These are phyloP conservation scores for Hirundo rustica DNA, from an alignment of 2,797 vertebrate genomes.

Conservation along the genomic window DNA sequence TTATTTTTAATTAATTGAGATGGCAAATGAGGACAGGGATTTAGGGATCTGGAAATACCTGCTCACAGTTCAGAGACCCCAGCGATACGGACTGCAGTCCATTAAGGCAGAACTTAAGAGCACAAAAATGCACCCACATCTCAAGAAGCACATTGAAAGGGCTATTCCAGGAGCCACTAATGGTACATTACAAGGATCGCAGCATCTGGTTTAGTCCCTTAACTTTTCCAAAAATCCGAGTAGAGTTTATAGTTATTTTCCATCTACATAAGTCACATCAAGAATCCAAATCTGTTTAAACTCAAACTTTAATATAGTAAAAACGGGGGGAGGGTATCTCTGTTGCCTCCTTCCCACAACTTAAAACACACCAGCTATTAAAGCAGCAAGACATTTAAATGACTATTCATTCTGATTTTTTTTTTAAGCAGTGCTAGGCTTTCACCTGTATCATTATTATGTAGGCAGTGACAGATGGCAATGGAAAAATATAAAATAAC, in stretches of 20 bases:
- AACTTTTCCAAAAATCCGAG: background rate
- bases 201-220: background rate
- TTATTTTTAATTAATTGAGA: background rate
- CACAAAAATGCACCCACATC: background rate
- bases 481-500: slow-evolving; percentile 66
- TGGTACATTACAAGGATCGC: fast-evolving
- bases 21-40: background rate
- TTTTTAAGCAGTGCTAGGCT: slow-evolving; percentile 41
- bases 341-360: slow-evolving; percentile 34
- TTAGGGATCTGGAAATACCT: background rate
- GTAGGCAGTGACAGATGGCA: slow-evolving; percentile 73
- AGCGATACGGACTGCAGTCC: background rate
- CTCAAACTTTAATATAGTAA: background rate
- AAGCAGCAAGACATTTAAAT: slow-evolving; percentile 64
- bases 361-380: slow-evolving; percentile 59
- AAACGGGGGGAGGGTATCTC: background rate
- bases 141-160: background rate
- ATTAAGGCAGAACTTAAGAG: background rate
- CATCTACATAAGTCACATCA: background rate
- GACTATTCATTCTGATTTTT: slow-evolving; percentile 50
- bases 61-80: background rate
- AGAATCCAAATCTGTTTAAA: background rate
- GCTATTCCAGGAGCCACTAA: background rate
- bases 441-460: slow-evolving; percentile 70
- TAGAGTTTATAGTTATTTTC: background rate